These are phyloP conservation scores for Rhopalosiphum maidis DNA, from an alignment of 1,140 invertebrate species.

Conservation along the genomic window DNA sequence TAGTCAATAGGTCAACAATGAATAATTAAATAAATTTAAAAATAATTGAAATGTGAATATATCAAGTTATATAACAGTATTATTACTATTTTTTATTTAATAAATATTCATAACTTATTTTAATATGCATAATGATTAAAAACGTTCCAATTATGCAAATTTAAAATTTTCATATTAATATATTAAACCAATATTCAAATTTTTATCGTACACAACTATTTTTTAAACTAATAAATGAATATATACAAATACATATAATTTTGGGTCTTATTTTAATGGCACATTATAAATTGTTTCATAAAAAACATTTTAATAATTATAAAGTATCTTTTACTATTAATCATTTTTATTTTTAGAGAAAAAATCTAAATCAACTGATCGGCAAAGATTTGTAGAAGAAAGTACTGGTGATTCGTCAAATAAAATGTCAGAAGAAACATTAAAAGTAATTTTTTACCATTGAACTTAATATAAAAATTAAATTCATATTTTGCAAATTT, in stretches of 20 bases:
- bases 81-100: too few relatives aligned
- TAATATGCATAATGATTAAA: too few relatives aligned
- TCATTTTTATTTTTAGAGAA: constrained; percentile 28
- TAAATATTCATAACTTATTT: too few relatives aligned
- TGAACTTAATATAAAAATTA: not conserved
- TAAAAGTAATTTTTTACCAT: constrained; percentile 1
- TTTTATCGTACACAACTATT: not conserved
- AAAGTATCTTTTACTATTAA: not conserved
- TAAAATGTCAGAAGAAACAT: not conserved
- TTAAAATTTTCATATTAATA: not conserved
- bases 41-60: too few relatives aligned
- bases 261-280: not conserved
- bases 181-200: not conserved
- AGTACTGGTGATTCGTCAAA: not conserved
- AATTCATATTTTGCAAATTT: not conserved
- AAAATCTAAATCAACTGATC: not conserved
- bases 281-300: too few relatives aligned
- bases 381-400: not conserved
- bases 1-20: not conserved
- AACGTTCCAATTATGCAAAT: too few relatives aligned
- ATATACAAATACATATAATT: not conserved
- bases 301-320: not conserved
- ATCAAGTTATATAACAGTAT: too few relatives aligned
- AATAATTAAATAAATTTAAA: not conserved
- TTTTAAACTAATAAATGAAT: constrained; percentile 1